Base-by-base conservation (phyloP, 2,113 vertebrate species). In the Antigone vipio region DNA sequence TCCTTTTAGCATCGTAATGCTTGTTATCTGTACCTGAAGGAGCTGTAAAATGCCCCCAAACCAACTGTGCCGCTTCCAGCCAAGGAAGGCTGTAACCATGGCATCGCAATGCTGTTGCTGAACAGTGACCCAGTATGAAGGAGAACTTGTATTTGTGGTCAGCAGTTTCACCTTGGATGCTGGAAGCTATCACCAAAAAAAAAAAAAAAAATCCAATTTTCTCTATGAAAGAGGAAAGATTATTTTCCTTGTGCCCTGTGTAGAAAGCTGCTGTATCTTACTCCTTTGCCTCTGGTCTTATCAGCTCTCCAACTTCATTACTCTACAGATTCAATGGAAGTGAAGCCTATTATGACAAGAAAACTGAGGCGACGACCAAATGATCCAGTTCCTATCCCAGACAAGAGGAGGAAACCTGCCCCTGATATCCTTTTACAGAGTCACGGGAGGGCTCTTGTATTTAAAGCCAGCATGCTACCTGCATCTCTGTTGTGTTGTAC, bases 301-400 rank as follows among this genome's bases (percentile, higher is more conserved):
- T 40, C 52, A 83, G 55, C 72, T 83, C 34, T 85, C 52, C 71
- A 50, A 58, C 96, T 97, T 59, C 42, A 7, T 97, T 97, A 35
- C 82, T 92, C 47, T 29, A 7, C 96, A 99, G 99, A 99, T 98
- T 99, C 99, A 19, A 99, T 99, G 99, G 99, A 99, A 89, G 99
- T 99, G 85, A 99, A 99, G 91, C 99, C 99, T 2, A 99, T 99
- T 95, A 99, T 99, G 99, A 99, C 99, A 9, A 98, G 99, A 56
- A 99, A 99, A 86, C 95, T 99, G 94, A 98, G 99, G 93, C 97
- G 99, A 55, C 97, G 99, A 78, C 99, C 99, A 7, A 99, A 99
- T 2, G 99, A 99, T 97, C 99, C 99, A 1, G 99, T 99, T 56
- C 99, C 99, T 11, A 99, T 99, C 91, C 99, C 99, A 27, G 99